Base-by-base conservation (phyloP, 2,888 invertebrate genomes). In the Chrysolina oricalcia region DNA sequence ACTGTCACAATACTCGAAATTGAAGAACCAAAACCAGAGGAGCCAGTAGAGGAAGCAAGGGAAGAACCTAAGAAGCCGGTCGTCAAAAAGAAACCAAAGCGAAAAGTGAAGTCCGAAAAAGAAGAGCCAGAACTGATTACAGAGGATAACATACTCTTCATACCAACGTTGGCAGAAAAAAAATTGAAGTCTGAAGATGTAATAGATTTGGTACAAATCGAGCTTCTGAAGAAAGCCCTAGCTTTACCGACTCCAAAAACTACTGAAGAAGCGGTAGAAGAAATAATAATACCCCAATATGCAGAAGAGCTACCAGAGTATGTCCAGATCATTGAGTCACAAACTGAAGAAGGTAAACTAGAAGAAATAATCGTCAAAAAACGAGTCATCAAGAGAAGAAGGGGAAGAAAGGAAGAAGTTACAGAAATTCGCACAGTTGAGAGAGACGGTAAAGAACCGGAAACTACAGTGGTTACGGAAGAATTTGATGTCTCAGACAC, bases 361-460 rank as follows among this genome's bases (percentile, higher is more conserved):
- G 27, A 59, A 59, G 59, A 59, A 59, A 35, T 59, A n/a, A 73
- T 80, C 27, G 69, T 79, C n/a, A 81, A 78, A 64, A 81, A 79
- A 56, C 46, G 81, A 1, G 88, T 89, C 70, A 86, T 89, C 2
- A 89, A 89, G 70, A 89, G 88, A 48, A 87, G 86, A n/a, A 85
- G 84, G 27, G 87, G 85, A 3, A 83, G 82, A 10, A 85, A 85
- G 63, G 75, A 88, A 53, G 84, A 87, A 81, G 80, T 84, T 0
- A 86, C 88, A 46, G 87, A 91, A 89, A 89, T 90, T 83, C 85
- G 86, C 8, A 88, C 86, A 0, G 85, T 88, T 50, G 89, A 90
- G 80, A 89, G 89, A 75, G 80, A 81, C 73, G 83, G 82, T 27
- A 85, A 87, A 21, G 74, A 85, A 65, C 84, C 86, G 15, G 84